A percentile compares a stretch with the other conserved stretches of the same genome.
Conservation (phyloP, 2,797 vertebrate species). For the Geotrypetes seraphini region DNA sequence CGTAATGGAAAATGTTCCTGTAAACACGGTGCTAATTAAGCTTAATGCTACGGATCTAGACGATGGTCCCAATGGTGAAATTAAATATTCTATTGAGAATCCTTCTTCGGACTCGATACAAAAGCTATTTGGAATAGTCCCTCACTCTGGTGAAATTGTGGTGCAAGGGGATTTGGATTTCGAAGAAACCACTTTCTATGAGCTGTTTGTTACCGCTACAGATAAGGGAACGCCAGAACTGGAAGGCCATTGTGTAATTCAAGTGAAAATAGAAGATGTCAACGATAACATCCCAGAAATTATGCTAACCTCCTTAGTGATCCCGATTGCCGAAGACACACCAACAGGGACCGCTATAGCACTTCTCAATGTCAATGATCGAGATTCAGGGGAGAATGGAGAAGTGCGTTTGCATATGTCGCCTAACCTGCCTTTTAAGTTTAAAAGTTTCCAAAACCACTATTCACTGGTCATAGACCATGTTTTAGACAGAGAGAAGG, state of each 20-base stretch:
- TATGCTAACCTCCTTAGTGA: conserved; percentile 50
- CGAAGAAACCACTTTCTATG: conserved; percentile 26
- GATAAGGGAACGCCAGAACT: conserved; percentile 55
- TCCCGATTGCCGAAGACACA: conserved; percentile 38
- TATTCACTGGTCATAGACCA: conserved; percentile 42
- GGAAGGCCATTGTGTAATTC: conserved; percentile 24
- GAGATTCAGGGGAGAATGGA: conserved; percentile 47
- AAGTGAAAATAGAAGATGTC: conserved; percentile 44
- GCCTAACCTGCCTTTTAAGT: conserved; percentile 32
- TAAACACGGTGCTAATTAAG: conserved; percentile 18
- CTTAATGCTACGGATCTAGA: conserved; percentile 45
- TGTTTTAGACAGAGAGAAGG: conserved; percentile 40
- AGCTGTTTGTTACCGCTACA: conserved; percentile 38
- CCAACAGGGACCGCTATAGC: conserved; percentile 45
- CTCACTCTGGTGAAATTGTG: conserved; percentile 26
- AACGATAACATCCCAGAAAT: conserved; percentile 55
- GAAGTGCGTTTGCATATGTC: conserved; percentile 31
- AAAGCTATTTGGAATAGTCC: conserved; percentile 29
- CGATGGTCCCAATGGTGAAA: conserved; percentile 39
- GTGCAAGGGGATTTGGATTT: conserved; percentile 24
- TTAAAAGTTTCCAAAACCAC: conserved; percentile 38
- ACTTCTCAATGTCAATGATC: conserved; percentile 43
- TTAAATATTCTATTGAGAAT: conserved; percentile 47
- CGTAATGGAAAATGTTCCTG: conserved; percentile 29
- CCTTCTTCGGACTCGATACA: conserved; percentile 26